Evolutionary conservation across 2,113 vertebrate species (phyloP), one percentile per base, ranked within the genome.

Genomic region (Notechis scutatus): DNA sequence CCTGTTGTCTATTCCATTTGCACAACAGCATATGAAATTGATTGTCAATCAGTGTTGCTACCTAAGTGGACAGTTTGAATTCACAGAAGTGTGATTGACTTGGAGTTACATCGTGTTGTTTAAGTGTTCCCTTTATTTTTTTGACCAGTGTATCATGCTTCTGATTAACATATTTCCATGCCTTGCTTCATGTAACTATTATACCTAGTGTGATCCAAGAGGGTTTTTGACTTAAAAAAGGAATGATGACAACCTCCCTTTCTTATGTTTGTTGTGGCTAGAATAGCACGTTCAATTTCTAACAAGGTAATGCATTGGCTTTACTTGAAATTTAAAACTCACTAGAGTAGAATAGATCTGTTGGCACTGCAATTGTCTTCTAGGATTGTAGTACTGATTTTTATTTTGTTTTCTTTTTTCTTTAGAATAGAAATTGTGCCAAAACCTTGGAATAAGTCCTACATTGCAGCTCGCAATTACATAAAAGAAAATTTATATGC

Each of bases 361-460:
- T 85, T n/a, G 34, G 11, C 64, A 54, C 91, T 34, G 29, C 23
- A 50, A 88, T 15, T 81, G 20, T 55, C 55, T 85, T 88, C 69
- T 52, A 3, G 29, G 0, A 85, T 95, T 29, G 93, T 85, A 14
- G 87, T 14, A 86, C 50, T 81, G 5, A 29, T 86, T 2, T 50
- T 87, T 90, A 95, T 24, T 59, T 50, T 26, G 8, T 14, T 91
- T 26, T 57, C 0, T 45, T 26, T 87, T 52, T 56, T 57, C 95
- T 96, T 95, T 93, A 99, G 99, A 94, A 34, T 98, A 94, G 93
- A 97, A 91, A 69, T 97, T 5, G 94, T 98, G 91, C 98, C 98
- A 94, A 99, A 99, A 94, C 98, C 98, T 39, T 99, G 98, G 98
- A 97, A 98, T 21, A 97, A 97, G 88, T 97, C 98, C 5, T 99